Percentiles rank a stretch among this genome's conserved stretches.
phyloP scores from a whole-genome alignment of 2,888 invertebrate species.

The Charanyca ferruginea region DNA sequence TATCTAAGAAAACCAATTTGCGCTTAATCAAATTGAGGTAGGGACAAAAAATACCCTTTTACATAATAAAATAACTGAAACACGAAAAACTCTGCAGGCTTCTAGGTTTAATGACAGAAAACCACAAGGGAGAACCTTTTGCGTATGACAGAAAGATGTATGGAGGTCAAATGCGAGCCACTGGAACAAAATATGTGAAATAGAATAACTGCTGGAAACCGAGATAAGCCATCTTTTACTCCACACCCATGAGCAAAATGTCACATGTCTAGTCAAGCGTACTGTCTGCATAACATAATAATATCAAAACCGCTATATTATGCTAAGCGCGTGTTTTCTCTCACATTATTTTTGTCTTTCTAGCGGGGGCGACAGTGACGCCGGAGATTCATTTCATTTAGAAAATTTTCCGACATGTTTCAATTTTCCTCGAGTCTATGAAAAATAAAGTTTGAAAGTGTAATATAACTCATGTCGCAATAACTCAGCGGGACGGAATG shows the following conservation, averaged over 20 bases:
- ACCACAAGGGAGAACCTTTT: slow-evolving; percentile 55
- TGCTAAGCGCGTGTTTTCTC: slow-evolving; percentile 23
- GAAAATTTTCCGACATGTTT: slow-evolving; percentile 6
- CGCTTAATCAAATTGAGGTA: background rate
- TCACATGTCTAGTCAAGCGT: slow-evolving; percentile 34
- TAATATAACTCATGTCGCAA: slow-evolving; percentile 39
- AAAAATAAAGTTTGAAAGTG: slow-evolving; percentile 26
- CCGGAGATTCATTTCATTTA: slow-evolving; percentile 10
- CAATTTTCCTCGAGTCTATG: background rate
- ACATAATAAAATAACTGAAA: slow-evolving; percentile 2
- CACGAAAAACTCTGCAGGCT: slow-evolving; percentile 17
- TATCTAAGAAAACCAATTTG: background rate
- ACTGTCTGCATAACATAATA: too few relatives aligned
- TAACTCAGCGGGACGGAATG: slow-evolving; percentile 32
- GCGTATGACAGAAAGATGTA: slow-evolving; percentile 40
- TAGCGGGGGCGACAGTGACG: background rate
- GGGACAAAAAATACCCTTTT: background rate
- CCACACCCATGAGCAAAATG: slow-evolving; percentile 37
- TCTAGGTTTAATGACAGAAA: slow-evolving; percentile 36
- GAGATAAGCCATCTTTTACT: slow-evolving; percentile 23
- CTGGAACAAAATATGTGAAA: slow-evolving; percentile 33
- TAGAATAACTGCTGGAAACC: slow-evolving; percentile 14
- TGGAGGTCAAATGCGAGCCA: slow-evolving; percentile 33
- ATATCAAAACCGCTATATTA: slow-evolving; percentile 29
- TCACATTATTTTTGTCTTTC: slow-evolving; percentile 21